phyloP scores from a whole-genome alignment of 2,888 invertebrate species.

The Hemistola chrysoprasaria region DNA sequence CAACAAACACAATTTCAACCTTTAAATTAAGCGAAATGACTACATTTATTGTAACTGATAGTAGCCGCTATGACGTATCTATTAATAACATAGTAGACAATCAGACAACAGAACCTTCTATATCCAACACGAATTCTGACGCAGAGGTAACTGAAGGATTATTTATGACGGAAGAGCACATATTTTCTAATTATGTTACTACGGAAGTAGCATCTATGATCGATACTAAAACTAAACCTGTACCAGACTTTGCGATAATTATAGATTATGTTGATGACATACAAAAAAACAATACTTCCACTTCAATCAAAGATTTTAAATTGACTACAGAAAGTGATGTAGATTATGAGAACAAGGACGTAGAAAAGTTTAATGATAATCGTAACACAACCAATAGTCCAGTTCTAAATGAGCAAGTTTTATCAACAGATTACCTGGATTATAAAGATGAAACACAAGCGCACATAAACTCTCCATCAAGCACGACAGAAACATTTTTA shows the following conservation, averaged over 20 bases:
- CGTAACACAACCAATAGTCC: background rate
- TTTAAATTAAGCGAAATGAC: background rate
- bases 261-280: too few species aligned
- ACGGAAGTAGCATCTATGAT: too few species aligned
- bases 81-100: background rate
- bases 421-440: background rate
- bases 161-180: too few species aligned
- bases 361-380: conserved; percentile 4
- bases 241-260: background rate
- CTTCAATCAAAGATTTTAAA: background rate
- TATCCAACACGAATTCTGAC: background rate
- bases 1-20: background rate
- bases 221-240: too few species aligned
- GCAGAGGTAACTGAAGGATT: background rate
- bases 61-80: background rate
- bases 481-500: background rate
- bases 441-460: background rate
- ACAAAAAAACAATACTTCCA: too few species aligned
- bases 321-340: background rate
- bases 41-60: background rate
- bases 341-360: conserved; percentile 2
- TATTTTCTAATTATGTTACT: too few species aligned
- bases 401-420: conserved; percentile 6
- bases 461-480: background rate
- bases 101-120: background rate